phyloP scores from a whole-genome alignment of 2,888 invertebrate genomes.

The Rhamphomyia laevipes region DNA sequence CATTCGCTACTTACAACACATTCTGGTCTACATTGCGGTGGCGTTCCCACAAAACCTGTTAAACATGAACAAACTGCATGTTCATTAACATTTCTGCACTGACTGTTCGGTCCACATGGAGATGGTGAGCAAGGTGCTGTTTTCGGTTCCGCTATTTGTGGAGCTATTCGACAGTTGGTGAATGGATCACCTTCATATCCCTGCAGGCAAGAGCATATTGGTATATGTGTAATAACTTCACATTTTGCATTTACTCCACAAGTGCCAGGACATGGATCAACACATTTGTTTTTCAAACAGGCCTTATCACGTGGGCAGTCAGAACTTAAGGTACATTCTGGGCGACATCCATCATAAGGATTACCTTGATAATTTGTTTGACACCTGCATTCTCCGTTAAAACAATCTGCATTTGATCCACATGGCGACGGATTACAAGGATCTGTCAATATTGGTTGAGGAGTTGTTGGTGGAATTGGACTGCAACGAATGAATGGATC shows the following conservation, averaged over 20 bases:
- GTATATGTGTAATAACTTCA: conserved; percentile 61
- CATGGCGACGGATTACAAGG: conserved; percentile 64
- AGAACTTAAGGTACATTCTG: conserved; percentile 61
- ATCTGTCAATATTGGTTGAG: conserved; percentile 37
- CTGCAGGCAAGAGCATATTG: conserved; percentile 58
- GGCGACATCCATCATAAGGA: conserved; percentile 54
- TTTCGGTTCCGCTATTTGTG: conserved; percentile 20
- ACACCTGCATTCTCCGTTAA: conserved; percentile 59
- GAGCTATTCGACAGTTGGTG: conserved; percentile 39
- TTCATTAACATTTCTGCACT: conserved; percentile 44
- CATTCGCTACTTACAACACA: conserved; percentile 58
- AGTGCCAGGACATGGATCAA: conserved; percentile 62
- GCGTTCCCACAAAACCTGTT: conserved; percentile 53
- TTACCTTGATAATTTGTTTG: conserved; percentile 58
- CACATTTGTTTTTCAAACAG: conserved; percentile 58
- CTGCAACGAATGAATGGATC: conserved; percentile 67
- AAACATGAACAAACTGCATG: conserved; percentile 61
- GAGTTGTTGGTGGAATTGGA: conserved; percentile 42
- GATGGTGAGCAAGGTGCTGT: conserved; percentile 42
- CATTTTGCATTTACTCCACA: conserved; percentile 62
- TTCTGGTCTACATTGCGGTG: conserved; percentile 56
- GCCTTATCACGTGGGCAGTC: conserved; percentile 57
- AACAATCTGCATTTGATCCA: conserved; percentile 60
- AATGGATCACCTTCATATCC: conserved; percentile 63
- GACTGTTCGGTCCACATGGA: conserved; percentile 51